Conservation (phyloP, 2,797 vertebrate species). For the Eutrigla gurnardus region DNA sequence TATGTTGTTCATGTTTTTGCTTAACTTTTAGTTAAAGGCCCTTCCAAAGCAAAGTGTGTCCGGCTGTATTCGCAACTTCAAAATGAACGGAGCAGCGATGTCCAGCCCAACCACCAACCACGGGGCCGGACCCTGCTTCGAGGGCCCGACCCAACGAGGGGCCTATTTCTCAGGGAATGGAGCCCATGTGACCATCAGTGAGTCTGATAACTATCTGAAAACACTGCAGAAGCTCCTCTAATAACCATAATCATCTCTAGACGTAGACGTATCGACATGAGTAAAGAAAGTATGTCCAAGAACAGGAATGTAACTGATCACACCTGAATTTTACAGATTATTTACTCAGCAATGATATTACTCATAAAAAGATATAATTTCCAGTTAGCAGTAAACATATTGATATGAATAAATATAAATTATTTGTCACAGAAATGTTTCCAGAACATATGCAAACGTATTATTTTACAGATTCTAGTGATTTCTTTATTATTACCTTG, state of each 20-base stretch:
- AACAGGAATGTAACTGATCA: not conserved
- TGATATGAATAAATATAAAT: not conserved
- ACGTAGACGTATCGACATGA: not conserved
- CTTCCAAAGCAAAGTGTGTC: conserved; percentile 89
- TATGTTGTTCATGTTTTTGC: not conserved
- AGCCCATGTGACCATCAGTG: conserved; percentile 88
- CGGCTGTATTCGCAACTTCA: conserved; percentile 91
- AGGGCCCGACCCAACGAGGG: conserved; percentile 85
- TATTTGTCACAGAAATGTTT: not conserved
- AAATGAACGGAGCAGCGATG: conserved; percentile 85
- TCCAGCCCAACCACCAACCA: conserved; percentile 78
- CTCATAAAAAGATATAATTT: too few relatives aligned
- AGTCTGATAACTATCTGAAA: conserved; percentile 55
- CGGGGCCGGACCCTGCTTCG: conserved; percentile 88
- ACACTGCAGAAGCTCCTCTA: not conserved
- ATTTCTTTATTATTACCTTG: too few relatives aligned
- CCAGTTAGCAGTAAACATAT: not conserved
- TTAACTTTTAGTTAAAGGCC: conserved; percentile 80
- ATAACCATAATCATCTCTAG: not conserved
- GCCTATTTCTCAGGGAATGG: conserved; percentile 91
- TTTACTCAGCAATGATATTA: too few relatives aligned
- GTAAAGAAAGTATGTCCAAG: not conserved
- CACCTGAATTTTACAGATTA: not conserved
- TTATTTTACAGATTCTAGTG: not conserved
- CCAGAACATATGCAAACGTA: not conserved